Conservation (phyloP, 1,140 invertebrate genomes). For the Procambarus virginalis region DNA sequence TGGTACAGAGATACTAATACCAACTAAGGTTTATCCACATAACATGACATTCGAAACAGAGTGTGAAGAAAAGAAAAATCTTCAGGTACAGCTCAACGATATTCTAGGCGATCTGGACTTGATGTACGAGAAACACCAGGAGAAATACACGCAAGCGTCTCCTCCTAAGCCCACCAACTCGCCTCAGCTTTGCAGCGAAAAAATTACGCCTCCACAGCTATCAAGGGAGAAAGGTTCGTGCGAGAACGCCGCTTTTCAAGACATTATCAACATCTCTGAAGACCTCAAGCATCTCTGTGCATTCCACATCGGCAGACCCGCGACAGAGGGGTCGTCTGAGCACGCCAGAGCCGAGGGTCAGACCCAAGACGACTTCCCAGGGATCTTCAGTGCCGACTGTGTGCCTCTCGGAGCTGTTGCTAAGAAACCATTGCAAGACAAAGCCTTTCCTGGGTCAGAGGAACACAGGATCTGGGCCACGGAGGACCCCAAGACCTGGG, state of each 20-base stretch:
- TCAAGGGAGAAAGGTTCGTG: not conserved
- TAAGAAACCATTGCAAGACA: not conserved
- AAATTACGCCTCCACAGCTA: not conserved
- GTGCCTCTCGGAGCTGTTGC: not conserved
- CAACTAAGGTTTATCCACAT: not conserved
- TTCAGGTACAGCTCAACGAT: constrained; percentile 23
- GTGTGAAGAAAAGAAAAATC: not conserved
- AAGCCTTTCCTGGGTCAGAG: not conserved
- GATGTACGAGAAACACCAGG: constrained; percentile 45
- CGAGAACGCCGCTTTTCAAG: constrained; percentile 27
- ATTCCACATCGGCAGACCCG: constrained; percentile 36
- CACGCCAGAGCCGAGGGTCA: not conserved
- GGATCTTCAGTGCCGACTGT: not conserved
- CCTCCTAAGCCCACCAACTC: too few species aligned
- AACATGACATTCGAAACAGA: not conserved
- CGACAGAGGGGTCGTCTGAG: too few species aligned
- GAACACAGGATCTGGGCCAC: not conserved
- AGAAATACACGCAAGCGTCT: not conserved
- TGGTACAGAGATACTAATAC: not conserved
- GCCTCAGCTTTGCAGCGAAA: not conserved
- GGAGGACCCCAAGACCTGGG: too few species aligned
- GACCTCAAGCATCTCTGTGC: constrained; percentile 52
- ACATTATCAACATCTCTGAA: constrained; percentile 54
- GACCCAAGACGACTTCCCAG: not conserved
- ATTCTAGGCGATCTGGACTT: constrained; percentile 31